Base-by-base conservation (phyloP, 23 tunicate species). In the Halocynthia aurantium region DNA sequence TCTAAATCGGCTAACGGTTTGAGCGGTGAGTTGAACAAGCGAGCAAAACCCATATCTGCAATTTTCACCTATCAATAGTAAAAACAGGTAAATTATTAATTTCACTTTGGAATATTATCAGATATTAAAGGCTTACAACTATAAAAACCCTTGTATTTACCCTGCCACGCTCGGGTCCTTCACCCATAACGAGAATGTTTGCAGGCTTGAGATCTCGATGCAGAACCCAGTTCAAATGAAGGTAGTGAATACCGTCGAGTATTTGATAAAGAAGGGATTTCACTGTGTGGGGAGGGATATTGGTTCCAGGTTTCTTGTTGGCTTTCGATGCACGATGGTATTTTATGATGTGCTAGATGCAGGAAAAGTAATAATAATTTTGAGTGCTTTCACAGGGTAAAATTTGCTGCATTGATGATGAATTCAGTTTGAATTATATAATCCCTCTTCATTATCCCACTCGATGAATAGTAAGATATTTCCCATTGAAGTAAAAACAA, bases 11-110 rank as follows among this genome's bases (percentile, higher is more conserved):
- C 99, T 40, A 94, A 88, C 8, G 99, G 99, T 77, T 90, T 94
- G 15, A 94, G 58, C 4, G 99, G 99, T n/a, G 96, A 80, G 82
- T 94, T 88, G 74, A 94, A 94, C 22, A 94, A 40, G 9, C 99
- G 71, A n/a, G 99, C 99, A 54, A 94, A 94, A 7, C 99, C 99
- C 99, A 94, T 94, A 71, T 94, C 99, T 6, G 99, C 99, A 31
- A 94, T 94, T 84, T 94, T 94, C 11, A 94, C 98, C 98, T 92
- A 69, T 8, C 44, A 15, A 58, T 13, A 58, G 15, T 15, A 58
- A 58, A n/a, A 31, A 4, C 44, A 4, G 44, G 44, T 31, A 31
- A 31, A 31, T 31, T 4, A 31, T n/a, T n/a, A n/a, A n/a, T 31
- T 31, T 31, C 44, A 31, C 44, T 31, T 4, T 31, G 44, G 44